Evolutionary conservation across 2,113 vertebrate genomes (phyloP).

Genomic region (Salvelinus alpinus): DNA sequence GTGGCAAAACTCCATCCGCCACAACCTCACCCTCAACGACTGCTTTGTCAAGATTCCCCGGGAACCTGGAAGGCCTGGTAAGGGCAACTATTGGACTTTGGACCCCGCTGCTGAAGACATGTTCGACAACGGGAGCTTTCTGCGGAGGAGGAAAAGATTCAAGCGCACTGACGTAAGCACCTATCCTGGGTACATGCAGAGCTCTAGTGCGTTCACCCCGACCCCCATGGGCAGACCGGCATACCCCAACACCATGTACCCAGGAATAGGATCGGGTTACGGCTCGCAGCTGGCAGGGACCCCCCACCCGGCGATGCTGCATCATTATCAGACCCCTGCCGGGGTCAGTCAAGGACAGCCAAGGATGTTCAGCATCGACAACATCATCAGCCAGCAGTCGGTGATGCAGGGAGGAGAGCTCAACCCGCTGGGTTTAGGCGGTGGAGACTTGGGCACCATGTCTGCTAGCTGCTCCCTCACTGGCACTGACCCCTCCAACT

Average conservation of each 20-base stretch:
- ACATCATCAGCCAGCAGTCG: constrained; percentile 86
- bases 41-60: constrained; percentile 88
- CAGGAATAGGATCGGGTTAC: constrained; percentile 72
- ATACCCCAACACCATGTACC: constrained; percentile 75
- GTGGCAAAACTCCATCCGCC: constrained; percentile 88
- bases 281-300: constrained; percentile 69
- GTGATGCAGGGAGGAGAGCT: constrained; percentile 75
- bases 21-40: constrained; percentile 87
- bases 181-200: constrained; percentile 87
- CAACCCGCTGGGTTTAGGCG: constrained; percentile 66
- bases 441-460: constrained; percentile 69
- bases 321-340: constrained; percentile 76
- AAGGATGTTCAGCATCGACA: constrained; percentile 94
- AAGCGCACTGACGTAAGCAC: constrained; percentile 89
- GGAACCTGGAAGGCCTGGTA: constrained; percentile 83
- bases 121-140: constrained; percentile 87
- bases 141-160: constrained; percentile 81
- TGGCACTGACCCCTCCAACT: constrained; percentile 69
- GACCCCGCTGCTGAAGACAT: constrained; percentile 87
- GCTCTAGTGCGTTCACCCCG: constrained; percentile 84
- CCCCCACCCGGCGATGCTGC: constrained; percentile 77
- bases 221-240: constrained; percentile 74
- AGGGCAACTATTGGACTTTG: constrained; percentile 86
- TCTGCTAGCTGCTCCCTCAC: constrained; percentile 74
- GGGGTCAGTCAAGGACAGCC: constrained; percentile 74